Conservation (phyloP, 2,113 vertebrate species). For the Galeopterus variegatus region DNA sequence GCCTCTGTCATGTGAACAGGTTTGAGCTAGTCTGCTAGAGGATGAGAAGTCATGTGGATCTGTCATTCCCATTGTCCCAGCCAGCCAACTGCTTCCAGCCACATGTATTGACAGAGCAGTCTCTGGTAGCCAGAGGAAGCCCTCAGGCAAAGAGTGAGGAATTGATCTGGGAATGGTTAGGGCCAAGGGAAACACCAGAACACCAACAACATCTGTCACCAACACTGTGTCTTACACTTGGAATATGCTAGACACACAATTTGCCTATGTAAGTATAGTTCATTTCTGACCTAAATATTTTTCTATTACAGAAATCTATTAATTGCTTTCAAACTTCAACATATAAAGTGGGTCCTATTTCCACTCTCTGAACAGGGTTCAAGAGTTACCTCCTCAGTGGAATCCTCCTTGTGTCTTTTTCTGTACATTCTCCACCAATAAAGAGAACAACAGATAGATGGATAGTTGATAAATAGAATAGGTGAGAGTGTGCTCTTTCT, state of each 20-base stretch:
- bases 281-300: background rate
- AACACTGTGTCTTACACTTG: background rate
- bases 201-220: background rate
- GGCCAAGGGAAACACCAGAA: background rate
- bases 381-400: background rate
- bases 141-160: background rate
- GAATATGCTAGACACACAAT: background rate
- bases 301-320: background rate
- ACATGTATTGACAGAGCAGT: background rate
- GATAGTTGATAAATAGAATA: background rate
- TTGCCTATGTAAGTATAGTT: background rate
- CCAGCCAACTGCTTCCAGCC: background rate
- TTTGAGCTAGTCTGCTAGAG: background rate
- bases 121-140: background rate
- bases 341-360: slow-evolving; percentile 8
- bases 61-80: background rate
- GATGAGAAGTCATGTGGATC: background rate
- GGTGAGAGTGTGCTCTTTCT: background rate
- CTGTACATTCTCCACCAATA: background rate
- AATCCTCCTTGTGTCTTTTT: background rate
- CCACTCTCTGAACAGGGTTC: background rate
- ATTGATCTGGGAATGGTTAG: background rate
- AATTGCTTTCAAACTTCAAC: background rate
- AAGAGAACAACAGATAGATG: background rate
- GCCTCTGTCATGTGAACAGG: background rate